These are phyloP conservation scores for Benitochromis conjunctus DNA, from an alignment of 2,113 vertebrate genomes.

Conservation along the genomic window DNA sequence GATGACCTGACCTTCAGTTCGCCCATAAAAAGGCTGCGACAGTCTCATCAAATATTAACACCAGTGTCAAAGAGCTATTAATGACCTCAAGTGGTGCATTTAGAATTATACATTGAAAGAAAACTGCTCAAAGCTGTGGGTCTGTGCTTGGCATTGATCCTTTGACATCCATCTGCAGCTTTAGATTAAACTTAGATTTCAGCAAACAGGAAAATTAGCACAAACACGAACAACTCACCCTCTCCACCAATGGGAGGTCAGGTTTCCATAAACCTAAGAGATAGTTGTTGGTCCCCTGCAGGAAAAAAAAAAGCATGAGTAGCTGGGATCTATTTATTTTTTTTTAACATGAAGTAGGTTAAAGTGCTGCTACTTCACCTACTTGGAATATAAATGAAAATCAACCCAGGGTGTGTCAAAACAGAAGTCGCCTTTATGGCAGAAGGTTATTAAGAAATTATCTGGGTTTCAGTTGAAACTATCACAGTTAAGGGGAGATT, in stretches of 20 bases:
- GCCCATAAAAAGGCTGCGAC: not conserved
- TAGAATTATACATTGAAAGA: not conserved
- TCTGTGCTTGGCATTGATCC: not conserved
- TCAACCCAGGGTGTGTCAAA: not conserved
- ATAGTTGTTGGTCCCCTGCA: constrained; percentile 41
- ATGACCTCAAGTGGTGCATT: constrained; percentile 22
- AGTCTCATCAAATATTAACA: constrained; percentile 49
- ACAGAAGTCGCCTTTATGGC: not conserved
- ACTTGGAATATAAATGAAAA: not conserved
- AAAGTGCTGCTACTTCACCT: not conserved
- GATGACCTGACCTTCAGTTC: not conserved
- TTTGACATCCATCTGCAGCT: not conserved
- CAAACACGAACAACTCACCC: constrained; percentile 28
- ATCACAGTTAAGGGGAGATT: not conserved
- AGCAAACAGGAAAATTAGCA: not conserved
- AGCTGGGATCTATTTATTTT: not conserved
- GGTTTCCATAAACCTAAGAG: constrained; percentile 63
- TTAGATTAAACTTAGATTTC: not conserved
- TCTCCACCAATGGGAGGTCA: constrained; percentile 62
- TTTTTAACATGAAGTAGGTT: not conserved
- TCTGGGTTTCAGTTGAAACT: not conserved
- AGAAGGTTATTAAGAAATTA: not conserved
- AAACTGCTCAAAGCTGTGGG: not conserved
- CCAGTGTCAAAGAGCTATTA: constrained; percentile 25
- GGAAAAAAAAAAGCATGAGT: constrained; percentile 4